Evolutionary conservation across 1,140 invertebrate species (phyloP).

Genomic region (Aradophagus sp.): DNA sequence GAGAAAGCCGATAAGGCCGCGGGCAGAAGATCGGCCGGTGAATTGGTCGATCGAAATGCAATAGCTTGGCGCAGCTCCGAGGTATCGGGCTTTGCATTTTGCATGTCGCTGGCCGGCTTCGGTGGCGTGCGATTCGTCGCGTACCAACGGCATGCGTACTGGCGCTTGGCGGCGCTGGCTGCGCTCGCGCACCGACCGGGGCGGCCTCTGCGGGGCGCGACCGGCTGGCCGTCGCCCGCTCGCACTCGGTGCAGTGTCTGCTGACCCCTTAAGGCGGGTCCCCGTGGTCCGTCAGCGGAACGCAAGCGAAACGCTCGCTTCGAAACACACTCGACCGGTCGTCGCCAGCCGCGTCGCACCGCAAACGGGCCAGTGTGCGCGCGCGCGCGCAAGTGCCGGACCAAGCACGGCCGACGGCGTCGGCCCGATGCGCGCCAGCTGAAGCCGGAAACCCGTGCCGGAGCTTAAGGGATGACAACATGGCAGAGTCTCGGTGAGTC

Average conservation of each 20-base stretch:
- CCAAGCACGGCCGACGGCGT: conserved; percentile 7
- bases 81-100: conserved; percentile 15
- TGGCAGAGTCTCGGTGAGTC: conserved; percentile 30
- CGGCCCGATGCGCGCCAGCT: conserved; percentile 20
- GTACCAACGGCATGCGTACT: conserved; percentile 38
- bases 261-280: conserved; percentile 32
- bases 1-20: too few relatives aligned
- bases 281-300: too few relatives aligned
- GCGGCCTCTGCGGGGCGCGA: conserved; percentile 51
- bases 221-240: conserved; percentile 40
- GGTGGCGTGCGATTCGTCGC: too few relatives aligned
- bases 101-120: too few relatives aligned
- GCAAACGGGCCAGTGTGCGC: too few relatives aligned
- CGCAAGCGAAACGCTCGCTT: too few relatives aligned
- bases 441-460: conserved; percentile 1
- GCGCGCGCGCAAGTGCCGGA: conserved; percentile 15
- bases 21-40: too few relatives aligned
- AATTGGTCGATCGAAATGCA: too few relatives aligned
- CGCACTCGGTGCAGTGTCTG: conserved; percentile 45
- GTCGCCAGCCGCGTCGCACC: neutral
- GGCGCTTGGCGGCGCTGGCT: conserved; percentile 5
- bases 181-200: conserved; percentile 31
- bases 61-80: neutral
- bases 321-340: neutral
- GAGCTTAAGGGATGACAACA: conserved; percentile 38